Conservation (phyloP, 2,113 vertebrate species). For the Gulo gulo region DNA sequence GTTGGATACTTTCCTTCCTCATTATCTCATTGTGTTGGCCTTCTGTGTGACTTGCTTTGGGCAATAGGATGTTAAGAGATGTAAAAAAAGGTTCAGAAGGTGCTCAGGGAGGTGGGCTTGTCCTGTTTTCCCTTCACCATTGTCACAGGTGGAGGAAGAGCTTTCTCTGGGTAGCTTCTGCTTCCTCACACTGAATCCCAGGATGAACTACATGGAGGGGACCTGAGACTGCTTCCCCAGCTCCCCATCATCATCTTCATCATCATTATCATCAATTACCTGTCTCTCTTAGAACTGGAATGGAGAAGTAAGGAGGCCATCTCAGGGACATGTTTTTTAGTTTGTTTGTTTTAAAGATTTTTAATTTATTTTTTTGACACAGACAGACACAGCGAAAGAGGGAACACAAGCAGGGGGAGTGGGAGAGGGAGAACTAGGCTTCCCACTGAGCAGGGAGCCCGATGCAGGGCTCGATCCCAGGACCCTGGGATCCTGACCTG, state of each 20-base stretch:
- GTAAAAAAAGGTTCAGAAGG: neutral
- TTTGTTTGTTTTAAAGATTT: too few species aligned
- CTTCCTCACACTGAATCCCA: neutral
- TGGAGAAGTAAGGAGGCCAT: neutral
- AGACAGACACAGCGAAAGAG: too few species aligned
- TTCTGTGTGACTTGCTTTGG: neutral
- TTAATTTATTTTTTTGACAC: too few species aligned
- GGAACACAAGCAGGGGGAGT: too few species aligned
- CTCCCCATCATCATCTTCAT: accelerated
- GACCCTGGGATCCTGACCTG: too few species aligned
- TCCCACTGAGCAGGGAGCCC: too few species aligned
- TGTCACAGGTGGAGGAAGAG: neutral
- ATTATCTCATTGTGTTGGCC: neutral
- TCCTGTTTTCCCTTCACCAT: neutral
- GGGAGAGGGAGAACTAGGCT: too few species aligned
- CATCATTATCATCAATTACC: neutral
- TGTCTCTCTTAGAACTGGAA: neutral
- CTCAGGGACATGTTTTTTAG: neutral
- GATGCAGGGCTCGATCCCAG: too few species aligned
- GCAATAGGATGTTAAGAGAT: neutral
- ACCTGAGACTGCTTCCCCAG: neutral
- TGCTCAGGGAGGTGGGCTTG: neutral
- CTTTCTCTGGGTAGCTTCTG: neutral
- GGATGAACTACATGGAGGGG: neutral
- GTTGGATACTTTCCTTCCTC: neutral